Evolutionary conservation across 2,888 invertebrate species (phyloP).

Genomic region (Bruchidius siliquastri): DNA sequence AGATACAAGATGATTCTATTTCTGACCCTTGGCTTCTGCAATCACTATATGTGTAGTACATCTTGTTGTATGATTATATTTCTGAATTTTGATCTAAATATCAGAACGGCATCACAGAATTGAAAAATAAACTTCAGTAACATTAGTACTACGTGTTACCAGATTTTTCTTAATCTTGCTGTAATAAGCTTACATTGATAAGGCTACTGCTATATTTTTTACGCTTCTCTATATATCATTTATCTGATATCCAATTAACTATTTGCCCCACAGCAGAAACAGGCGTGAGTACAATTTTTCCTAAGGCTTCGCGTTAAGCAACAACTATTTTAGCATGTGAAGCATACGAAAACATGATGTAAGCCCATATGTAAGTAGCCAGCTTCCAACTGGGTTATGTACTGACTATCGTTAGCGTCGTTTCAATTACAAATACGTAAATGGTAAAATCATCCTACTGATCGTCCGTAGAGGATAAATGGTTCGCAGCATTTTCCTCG

Average conservation of each 20-base stretch:
- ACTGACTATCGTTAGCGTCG: neutral
- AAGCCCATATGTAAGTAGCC: neutral
- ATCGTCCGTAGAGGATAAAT: neutral
- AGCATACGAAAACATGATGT: neutral
- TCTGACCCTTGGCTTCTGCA: too few relatives aligned
- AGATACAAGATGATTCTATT: too few relatives aligned
- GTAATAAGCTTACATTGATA: neutral
- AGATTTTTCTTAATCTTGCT: too few relatives aligned
- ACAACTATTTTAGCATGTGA: neutral
- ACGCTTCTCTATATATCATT: neutral
- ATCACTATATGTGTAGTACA: too few relatives aligned
- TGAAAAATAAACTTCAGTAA: too few relatives aligned
- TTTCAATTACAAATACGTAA: neutral
- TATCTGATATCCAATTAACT: neutral
- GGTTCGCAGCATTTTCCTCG: neutral
- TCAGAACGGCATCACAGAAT: too few relatives aligned
- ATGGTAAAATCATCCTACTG: neutral
- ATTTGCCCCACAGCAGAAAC: neutral
- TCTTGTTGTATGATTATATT: too few relatives aligned
- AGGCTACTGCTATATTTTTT: neutral
- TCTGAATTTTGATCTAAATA: too few relatives aligned
- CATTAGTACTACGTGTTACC: too few relatives aligned
- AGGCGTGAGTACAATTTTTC: neutral
- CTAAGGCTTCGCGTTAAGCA: neutral
- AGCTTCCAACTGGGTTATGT: neutral